Evolutionary conservation across 2,888 invertebrate genomes (phyloP).

Genomic region (Lordiphosa fenestrarum): DNA sequence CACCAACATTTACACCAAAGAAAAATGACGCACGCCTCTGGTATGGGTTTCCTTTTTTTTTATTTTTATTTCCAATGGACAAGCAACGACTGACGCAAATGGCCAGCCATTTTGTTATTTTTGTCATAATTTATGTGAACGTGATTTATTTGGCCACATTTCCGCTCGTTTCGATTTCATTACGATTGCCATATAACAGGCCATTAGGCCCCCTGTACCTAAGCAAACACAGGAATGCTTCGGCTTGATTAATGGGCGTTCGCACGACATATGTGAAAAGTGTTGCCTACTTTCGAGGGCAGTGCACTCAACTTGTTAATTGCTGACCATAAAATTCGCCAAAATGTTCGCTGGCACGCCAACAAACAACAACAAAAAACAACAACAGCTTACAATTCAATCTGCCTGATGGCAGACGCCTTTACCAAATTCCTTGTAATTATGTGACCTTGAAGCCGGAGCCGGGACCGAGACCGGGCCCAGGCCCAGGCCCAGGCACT

Average conservation of each 20-base stretch:
- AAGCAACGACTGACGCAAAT: conserved; percentile 28
- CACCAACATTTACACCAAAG: conserved; percentile 13
- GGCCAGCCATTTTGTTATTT: conserved; percentile 30
- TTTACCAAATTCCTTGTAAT: conserved; percentile 1
- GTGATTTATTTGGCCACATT: conserved; percentile 59
- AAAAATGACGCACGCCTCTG: conserved; percentile 32
- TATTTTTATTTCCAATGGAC: background rate
- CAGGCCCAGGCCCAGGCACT: too few species aligned
- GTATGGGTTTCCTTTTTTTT: conserved; percentile 2
- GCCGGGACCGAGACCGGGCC: too few species aligned
- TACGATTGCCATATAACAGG: conserved; percentile 60
- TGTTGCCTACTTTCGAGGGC: conserved; percentile 53
- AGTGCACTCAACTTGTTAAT: conserved; percentile 56
- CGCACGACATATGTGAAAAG: conserved; percentile 53
- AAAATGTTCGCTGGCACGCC: conserved; percentile 55
- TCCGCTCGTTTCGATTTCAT: conserved; percentile 58
- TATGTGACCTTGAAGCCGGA: background rate
- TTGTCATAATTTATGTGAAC: conserved; percentile 41
- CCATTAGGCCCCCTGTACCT: conserved; percentile 36
- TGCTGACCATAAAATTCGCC: conserved; percentile 62
- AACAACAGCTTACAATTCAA: conserved; percentile 49
- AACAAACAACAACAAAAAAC: conserved; percentile 14
- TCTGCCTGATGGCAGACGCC: conserved; percentile 32
- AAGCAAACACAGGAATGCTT: background rate
- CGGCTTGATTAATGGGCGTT: conserved; percentile 54